Conservation (phyloP, 2,797 vertebrate genomes). For the Scolopax bukidnonensis region DNA sequence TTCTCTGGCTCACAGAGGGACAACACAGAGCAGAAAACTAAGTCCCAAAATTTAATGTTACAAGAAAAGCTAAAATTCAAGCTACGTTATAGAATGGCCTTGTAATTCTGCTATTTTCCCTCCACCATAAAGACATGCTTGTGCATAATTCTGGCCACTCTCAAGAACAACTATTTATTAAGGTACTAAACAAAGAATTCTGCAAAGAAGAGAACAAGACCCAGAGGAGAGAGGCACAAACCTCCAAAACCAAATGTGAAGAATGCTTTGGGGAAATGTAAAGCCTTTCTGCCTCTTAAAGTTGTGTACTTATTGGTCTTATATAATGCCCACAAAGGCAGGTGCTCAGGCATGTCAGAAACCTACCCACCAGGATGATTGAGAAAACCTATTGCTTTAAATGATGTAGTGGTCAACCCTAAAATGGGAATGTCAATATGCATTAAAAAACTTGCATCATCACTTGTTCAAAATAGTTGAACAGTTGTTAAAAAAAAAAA, state of each 20-base stretch:
- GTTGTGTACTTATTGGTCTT: not conserved
- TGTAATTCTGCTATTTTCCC: not conserved
- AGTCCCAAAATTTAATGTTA: not conserved
- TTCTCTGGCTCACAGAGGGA: not conserved
- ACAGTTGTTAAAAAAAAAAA: not conserved
- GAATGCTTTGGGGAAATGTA: not conserved
- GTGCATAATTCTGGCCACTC: not conserved
- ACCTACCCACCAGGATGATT: not conserved
- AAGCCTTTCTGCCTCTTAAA: not conserved
- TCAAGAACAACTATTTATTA: not conserved
- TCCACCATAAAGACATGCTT: not conserved
- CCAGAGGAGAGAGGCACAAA: not conserved
- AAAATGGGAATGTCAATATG: not conserved
- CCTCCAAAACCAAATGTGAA: not conserved
- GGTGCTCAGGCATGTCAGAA: not conserved
- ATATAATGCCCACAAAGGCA: not conserved
- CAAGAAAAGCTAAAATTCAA: not conserved
- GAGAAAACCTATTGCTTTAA: not conserved
- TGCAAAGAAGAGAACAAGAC: not conserved
- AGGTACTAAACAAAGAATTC: not conserved
- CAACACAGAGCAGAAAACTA: not conserved
- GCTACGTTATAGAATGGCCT: not conserved
- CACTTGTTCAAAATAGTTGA: not conserved
- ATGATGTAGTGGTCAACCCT: not conserved
- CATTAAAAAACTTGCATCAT: constrained; percentile 25